A percentile compares a stretch with the other conserved stretches of the same genome.
These are phyloP conservation scores for Cybosia mesomella DNA, from an alignment of 2,888 invertebrate species.

Conservation along the genomic window DNA sequence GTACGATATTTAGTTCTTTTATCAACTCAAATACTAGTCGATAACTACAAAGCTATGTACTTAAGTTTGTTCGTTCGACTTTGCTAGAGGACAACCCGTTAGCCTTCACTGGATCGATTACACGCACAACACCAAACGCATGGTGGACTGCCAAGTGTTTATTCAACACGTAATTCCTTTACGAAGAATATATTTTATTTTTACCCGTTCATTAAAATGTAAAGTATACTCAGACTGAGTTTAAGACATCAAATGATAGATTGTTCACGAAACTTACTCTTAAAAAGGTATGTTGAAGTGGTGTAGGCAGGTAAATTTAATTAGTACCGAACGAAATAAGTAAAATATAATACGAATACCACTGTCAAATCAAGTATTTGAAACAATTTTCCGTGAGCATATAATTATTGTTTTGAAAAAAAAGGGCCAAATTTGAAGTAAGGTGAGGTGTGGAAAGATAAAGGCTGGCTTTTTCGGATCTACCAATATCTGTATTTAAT, in stretches of 20 bases:
- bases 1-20: neutral
- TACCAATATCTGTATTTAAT: too few species aligned
- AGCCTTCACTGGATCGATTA: conserved; percentile 9
- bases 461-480: too few species aligned
- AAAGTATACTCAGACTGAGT: conserved; percentile 1
- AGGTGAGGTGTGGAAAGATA: too few species aligned
- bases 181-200: conserved; percentile 1
- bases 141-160: neutral
- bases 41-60: neutral
- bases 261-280: neutral
- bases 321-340: too few species aligned
- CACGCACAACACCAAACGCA: neutral
- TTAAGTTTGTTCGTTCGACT: neutral
- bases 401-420: too few species aligned
- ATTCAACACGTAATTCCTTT: neutral
- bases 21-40: neutral
- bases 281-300: too few species aligned
- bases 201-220: neutral
- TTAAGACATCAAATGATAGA: neutral
- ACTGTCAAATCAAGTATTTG: too few species aligned
- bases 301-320: too few species aligned
- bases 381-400: too few species aligned
- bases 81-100: conserved; percentile 4
- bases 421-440: too few species aligned
- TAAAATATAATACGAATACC: too few species aligned